phyloP scores from a whole-genome alignment of 2,113 vertebrate species.

The Ammodytes dubius region DNA sequence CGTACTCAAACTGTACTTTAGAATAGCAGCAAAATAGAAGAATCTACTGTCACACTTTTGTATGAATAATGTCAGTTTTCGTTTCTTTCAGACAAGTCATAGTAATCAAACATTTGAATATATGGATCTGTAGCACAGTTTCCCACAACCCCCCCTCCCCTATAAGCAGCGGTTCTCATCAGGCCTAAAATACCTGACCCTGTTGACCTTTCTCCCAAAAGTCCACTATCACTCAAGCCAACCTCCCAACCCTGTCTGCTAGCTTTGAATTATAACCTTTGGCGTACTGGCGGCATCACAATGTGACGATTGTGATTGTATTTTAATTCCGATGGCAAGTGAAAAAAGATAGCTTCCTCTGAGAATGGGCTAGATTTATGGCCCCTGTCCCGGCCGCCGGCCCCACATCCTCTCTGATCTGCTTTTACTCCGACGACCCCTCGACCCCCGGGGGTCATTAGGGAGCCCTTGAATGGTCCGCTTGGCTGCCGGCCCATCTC shows the following conservation, averaged over 20 bases:
- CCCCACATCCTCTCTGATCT: conserved; percentile 84
- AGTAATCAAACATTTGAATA: conserved; percentile 6
- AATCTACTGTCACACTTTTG: background rate
- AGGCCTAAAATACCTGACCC: conserved; percentile 65
- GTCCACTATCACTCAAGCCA: conserved; percentile 40
- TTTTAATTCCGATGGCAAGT: conserved; percentile 80
- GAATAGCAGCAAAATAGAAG: background rate
- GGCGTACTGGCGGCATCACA: conserved; percentile 67
- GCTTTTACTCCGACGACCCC: conserved; percentile 82
- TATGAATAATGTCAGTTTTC: background rate
- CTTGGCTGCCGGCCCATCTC: conserved; percentile 77
- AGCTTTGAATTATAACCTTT: conserved; percentile 71
- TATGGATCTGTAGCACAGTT: conserved; percentile 27
- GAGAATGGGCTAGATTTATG: conserved; percentile 82
- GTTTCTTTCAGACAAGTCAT: conserved; percentile 16
- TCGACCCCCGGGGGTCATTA: conserved; percentile 82
- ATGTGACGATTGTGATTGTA: conserved; percentile 80
- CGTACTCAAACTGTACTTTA: background rate
- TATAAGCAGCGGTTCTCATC: conserved; percentile 13
- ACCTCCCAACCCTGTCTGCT: conserved; percentile 42
- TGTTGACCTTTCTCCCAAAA: conserved; percentile 59
- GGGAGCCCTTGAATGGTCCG: conserved; percentile 77
- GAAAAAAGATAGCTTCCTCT: conserved; percentile 82
- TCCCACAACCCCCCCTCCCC: conserved; percentile 54
- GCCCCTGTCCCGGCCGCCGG: conserved; percentile 76